Base-by-base conservation (phyloP, 2,797 vertebrate species). In the Eidolon dupreanum region DNA sequence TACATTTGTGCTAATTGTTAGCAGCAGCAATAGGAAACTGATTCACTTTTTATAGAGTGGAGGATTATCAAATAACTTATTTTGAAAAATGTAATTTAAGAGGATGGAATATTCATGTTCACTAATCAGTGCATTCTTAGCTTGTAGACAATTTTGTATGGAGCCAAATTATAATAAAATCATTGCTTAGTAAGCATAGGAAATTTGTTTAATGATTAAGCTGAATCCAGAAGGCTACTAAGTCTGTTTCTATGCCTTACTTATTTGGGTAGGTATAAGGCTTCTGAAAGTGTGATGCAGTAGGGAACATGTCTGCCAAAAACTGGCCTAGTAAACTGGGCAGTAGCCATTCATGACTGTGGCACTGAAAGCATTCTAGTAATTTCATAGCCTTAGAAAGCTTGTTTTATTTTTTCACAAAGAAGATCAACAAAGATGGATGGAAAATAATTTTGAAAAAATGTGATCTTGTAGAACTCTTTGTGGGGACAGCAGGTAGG, bases 381-480 rank as follows among this genome's bases (percentile, higher is more conserved):
- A 17, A 22, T 79, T 85, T 93, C 31, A 41, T 36, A 78, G 46
- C 46, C 55, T 88, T 61, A 78, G 43, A 20, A 70, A 46, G 5
- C 38, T 83, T 19, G 43, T 55, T 90, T 88, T 91, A 81, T 59
- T 77, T 95, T 68, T 77, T 82, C 88, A 93, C 31, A 90, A 43
- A 82, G 51, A 70, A 31, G 43, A 83, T 31, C n/a, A 26, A 70
- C 77, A 43, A 86, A 88, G 75, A 83, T 71, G 70, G 68, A 74
- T 83, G 73, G 53, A 28, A 70, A 94, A 49, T 63, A 28, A 91
- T 9, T 82, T 49, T 71, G 53, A 28, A 92, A 87, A 84, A 70
- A 12, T 41, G 15, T 61, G 41, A n/a, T 82, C 51, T 90, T 63
- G 59, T 55, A 53, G 59, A 74, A 51, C 59, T 75, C 20, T 87